Percentiles rank a stretch among this genome's conserved stretches.
Evolutionary conservation across 2,888 invertebrate genomes (phyloP).

Genomic region (Villa cingulata): DNA sequence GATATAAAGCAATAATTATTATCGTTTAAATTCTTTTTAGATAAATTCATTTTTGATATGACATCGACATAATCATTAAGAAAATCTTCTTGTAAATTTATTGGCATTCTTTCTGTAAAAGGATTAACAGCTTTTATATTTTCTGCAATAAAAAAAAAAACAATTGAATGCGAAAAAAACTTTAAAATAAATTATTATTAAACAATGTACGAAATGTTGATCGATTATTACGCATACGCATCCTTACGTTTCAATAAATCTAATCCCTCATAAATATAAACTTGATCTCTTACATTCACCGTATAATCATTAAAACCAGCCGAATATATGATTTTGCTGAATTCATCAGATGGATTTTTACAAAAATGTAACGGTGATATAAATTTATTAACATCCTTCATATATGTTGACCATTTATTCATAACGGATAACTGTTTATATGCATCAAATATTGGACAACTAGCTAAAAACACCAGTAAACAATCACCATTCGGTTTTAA

Average conservation of each 20-base stretch:
- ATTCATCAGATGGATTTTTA: slow-evolving; percentile 42
- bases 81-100: slow-evolving; percentile 44
- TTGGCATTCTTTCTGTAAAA: slow-evolving; percentile 48
- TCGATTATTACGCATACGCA: no score
- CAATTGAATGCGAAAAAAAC: no score
- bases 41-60: slow-evolving; percentile 36
- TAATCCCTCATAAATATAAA: slow-evolving; percentile 44
- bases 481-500: slow-evolving; percentile 55
- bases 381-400: slow-evolving; percentile 49
- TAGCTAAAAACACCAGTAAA: slow-evolving; percentile 52
- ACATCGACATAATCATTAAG: slow-evolving; percentile 45
- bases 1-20: slow-evolving; percentile 37
- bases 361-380: slow-evolving; percentile 55
- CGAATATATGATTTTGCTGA: slow-evolving; percentile 41
- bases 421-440: slow-evolving; percentile 46
- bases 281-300: slow-evolving; percentile 45
- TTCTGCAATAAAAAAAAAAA: slow-evolving; percentile 34
- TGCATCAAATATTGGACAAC: slow-evolving; percentile 53
- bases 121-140: slow-evolving; percentile 57
- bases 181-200: no score
- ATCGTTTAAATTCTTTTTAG: slow-evolving; percentile 35
- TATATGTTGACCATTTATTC: slow-evolving; percentile 48
- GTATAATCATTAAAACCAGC: slow-evolving; percentile 47
- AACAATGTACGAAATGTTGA: no score
- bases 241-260: slow-evolving; percentile 43